Evolutionary conservation across 2,888 invertebrate species (phyloP).

Genomic region (Margaritifera margaritifera): DNA sequence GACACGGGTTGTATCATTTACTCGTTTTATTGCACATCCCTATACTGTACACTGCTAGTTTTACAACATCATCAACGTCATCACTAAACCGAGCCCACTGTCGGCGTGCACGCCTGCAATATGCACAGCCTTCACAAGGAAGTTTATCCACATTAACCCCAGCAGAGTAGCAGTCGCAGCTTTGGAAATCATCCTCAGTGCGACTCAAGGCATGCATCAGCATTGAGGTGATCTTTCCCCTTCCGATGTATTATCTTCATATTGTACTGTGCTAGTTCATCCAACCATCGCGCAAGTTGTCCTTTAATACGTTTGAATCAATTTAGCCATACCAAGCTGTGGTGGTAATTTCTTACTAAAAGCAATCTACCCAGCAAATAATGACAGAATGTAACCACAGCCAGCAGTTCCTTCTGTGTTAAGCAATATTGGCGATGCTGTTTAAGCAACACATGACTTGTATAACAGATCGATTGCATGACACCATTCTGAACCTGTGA

Average conservation of each 20-base stretch:
- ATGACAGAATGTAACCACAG: constrained; percentile 16
- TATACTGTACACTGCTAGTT: neutral
- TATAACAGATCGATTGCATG: constrained; percentile 9
- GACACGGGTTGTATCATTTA: no score
- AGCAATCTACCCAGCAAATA: constrained; percentile 16
- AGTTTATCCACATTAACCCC: no score
- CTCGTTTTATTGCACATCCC: neutral
- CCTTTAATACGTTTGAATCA: constrained; percentile 11
- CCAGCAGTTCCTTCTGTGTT: constrained; percentile 21
- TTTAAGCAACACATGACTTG: constrained; percentile 2
- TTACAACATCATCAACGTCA: constrained; percentile 9
- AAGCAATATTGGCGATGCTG: constrained; percentile 17
- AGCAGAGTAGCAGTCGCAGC: neutral
- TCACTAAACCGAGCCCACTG: constrained; percentile 11
- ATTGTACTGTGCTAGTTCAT: constrained; percentile 10
- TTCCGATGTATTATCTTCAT: constrained; percentile 13
- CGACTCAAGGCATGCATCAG: constrained; percentile 12
- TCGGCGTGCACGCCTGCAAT: constrained; percentile 3
- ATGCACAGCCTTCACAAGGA: constrained; percentile 14
- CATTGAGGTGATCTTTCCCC: constrained; percentile 14
- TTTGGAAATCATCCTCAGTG: neutral
- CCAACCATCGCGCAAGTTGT: constrained; percentile 14
- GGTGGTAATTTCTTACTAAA: constrained; percentile 18
- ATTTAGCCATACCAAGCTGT: constrained; percentile 14
- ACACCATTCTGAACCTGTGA: constrained; percentile 17